A percentile compares a stretch with the other conserved stretches of the same genome.
Conservation (phyloP, 92 coral and sea anemone species). For the Diadumene lineata region DNA sequence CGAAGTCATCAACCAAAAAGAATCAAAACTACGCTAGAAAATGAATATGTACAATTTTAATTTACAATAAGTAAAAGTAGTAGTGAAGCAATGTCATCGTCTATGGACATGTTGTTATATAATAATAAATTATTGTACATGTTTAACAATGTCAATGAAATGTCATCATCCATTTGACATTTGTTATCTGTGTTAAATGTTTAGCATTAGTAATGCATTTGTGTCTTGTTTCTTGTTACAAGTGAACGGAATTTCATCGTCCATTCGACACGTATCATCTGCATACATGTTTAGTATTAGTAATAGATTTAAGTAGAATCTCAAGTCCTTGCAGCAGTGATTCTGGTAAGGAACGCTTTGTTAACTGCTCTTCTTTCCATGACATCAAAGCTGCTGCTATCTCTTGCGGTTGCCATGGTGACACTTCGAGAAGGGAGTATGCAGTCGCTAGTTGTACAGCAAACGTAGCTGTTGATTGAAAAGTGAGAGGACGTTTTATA, state of each 20-base stretch:
- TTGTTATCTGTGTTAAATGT: too few species aligned
- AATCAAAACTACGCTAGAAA: too few species aligned
- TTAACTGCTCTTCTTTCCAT: constrained; percentile 46
- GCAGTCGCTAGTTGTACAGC: constrained; percentile 76
- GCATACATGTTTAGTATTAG: background rate
- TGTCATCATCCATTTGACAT: background rate
- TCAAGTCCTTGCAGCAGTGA: constrained; percentile 23
- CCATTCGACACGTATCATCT: too few species aligned
- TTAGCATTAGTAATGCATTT: too few species aligned
- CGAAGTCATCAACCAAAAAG: too few species aligned
- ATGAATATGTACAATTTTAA: constrained; percentile 2
- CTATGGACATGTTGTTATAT: too few species aligned
- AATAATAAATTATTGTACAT: too few species aligned
- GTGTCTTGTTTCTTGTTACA: too few species aligned
- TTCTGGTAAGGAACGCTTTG: constrained; percentile 24
- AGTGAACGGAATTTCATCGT: too few species aligned
- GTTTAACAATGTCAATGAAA: too few species aligned
- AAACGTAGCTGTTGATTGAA: constrained; percentile 53
- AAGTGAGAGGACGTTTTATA: background rate
- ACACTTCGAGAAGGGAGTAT: constrained; percentile 64
- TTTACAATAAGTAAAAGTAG: background rate
- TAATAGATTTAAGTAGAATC: background rate
- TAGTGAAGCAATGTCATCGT: too few species aligned
- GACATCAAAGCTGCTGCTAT: constrained; percentile 41
- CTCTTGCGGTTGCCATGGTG: constrained; percentile 75